These are phyloP conservation scores for Phalacrocorax brasilianus DNA, from an alignment of 2,113 vertebrate genomes.

Conservation along the genomic window DNA sequence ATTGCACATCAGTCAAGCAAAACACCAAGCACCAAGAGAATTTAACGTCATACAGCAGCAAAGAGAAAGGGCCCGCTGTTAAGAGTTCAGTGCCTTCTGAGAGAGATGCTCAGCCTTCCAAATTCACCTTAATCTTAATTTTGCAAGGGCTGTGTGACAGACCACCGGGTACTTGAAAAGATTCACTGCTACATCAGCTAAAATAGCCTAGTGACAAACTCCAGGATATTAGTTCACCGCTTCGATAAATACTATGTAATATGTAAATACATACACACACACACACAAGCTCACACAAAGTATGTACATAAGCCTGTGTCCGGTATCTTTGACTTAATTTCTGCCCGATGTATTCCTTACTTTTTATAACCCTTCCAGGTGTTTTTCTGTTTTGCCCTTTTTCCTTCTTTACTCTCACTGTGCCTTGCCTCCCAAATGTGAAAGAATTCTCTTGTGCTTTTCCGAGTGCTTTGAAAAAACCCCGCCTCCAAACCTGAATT, in stretches of 20 bases:
- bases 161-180: not conserved
- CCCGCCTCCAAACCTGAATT: not conserved
- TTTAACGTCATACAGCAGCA: not conserved
- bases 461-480: not conserved
- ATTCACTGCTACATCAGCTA: not conserved
- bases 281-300: rapidly evolving
- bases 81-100: not conserved
- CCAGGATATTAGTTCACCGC: not conserved
- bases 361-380: not conserved
- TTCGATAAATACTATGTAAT: not conserved
- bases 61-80: not conserved
- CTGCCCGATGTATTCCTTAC: not conserved
- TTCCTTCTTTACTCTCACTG: not conserved
- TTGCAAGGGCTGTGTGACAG: not conserved
- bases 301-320: not conserved
- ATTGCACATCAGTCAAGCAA: not conserved
- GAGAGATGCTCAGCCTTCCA: not conserved
- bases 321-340: not conserved
- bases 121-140: not conserved
- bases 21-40: not conserved
- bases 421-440: not conserved
- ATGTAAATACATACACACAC: not conserved
- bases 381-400: not conserved
- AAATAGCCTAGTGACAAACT: not conserved
- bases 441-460: not conserved